phyloP scores from a whole-genome alignment of 2,113 vertebrate genomes.

The Spermophilus dauricus region DNA sequence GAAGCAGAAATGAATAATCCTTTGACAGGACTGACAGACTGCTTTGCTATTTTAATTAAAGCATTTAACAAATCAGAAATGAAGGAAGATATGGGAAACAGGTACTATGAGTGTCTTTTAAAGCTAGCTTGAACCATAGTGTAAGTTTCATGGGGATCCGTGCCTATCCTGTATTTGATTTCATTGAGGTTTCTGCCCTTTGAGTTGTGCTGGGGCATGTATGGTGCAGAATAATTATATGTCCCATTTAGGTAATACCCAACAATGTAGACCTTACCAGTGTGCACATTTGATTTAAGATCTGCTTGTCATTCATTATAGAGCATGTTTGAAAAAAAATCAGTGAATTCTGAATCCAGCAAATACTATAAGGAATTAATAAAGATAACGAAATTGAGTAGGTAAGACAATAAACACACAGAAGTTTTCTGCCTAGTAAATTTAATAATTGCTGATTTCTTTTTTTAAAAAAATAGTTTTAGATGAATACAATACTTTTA shows the following conservation, averaged over 20 bases:
- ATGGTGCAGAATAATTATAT: neutral
- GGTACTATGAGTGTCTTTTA: neutral
- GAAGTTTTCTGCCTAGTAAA: conserved; percentile 6
- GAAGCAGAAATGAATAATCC: neutral
- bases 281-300: neutral
- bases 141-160: neutral
- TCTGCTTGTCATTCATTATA: neutral
- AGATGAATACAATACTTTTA: too few species aligned
- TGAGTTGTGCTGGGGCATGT: neutral
- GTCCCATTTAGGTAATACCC: neutral
- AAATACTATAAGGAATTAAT: neutral
- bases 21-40: neutral
- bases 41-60: neutral
- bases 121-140: neutral
- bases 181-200: neutral
- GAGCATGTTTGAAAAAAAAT: neutral
- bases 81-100: neutral
- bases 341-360: neutral
- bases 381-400: neutral
- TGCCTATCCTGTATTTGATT: neutral
- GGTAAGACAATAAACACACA: neutral
- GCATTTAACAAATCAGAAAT: neutral
- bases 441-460: neutral
- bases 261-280: neutral
- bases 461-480: too few species aligned